Percentiles rank a stretch among this genome's conserved stretches.
These are phyloP conservation scores for Myotis daubentonii DNA, from an alignment of 2,797 vertebrate genomes.

Conservation along the genomic window DNA sequence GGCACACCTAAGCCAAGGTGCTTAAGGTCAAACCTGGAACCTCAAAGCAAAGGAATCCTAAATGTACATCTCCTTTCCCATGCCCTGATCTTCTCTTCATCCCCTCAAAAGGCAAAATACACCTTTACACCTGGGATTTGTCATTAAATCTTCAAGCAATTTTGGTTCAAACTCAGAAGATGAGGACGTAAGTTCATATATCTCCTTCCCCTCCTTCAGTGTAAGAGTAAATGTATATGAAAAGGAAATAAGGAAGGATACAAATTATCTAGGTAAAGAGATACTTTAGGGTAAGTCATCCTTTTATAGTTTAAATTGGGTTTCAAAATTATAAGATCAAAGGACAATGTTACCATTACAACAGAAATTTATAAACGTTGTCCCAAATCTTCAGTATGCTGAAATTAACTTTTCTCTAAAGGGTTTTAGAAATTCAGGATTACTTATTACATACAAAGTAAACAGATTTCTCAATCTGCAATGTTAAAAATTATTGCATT, in stretches of 20 bases:
- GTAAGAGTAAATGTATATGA: neutral
- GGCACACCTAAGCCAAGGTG: slow-evolving; percentile 50
- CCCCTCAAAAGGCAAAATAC: slow-evolving; percentile 7
- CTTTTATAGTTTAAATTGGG: slow-evolving; percentile 1
- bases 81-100: neutral
- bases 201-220: neutral
- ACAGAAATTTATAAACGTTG: neutral
- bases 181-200: neutral
- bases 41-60: slow-evolving; percentile 61
- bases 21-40: slow-evolving; percentile 51
- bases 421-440: neutral
- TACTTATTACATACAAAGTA: slow-evolving; percentile 4
- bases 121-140: neutral
- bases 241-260: neutral
- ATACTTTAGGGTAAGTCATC: slow-evolving; percentile 1
- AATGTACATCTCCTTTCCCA: neutral
- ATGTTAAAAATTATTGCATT: slow-evolving; percentile 9
- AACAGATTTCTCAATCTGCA: slow-evolving; percentile 12
- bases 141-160: slow-evolving; percentile 7
- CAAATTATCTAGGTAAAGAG: neutral
- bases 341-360: slow-evolving; percentile 16
- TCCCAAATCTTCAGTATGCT: neutral
- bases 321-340: slow-evolving; percentile 23
- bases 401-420: slow-evolving; percentile 37
- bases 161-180: neutral